Evolutionary conservation across 1,140 invertebrate species (phyloP).

Genomic region (Drosophila murphyi): DNA sequence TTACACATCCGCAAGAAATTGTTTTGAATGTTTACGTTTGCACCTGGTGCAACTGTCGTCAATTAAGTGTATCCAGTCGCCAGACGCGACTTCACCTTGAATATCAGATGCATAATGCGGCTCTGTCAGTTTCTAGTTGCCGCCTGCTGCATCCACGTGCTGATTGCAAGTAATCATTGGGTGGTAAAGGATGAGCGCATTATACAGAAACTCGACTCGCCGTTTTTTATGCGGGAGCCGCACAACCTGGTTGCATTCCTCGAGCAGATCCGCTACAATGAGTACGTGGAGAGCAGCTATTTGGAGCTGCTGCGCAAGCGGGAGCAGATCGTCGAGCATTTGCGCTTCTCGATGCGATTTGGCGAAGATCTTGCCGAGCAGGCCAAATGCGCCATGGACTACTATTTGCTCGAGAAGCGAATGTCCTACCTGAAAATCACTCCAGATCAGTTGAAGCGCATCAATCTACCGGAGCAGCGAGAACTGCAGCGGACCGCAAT

Average conservation of each 20-base stretch:
- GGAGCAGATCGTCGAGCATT: slow-evolving; percentile 72
- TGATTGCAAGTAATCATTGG: slow-evolving; percentile 75
- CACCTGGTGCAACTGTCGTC: neutral
- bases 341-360: slow-evolving; percentile 72
- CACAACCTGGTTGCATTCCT: slow-evolving; percentile 92
- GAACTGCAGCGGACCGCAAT: slow-evolving; percentile 37
- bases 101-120: slow-evolving; percentile 52
- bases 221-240: slow-evolving; percentile 91
- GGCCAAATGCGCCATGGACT: slow-evolving; percentile 78
- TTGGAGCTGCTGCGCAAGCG: slow-evolving; percentile 70
- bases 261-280: slow-evolving; percentile 89
- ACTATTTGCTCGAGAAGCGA: slow-evolving; percentile 69
- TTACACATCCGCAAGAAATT: slow-evolving; percentile 11
- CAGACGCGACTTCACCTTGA: neutral
- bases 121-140: slow-evolving; percentile 42
- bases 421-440: slow-evolving; percentile 72
- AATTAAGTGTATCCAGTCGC: neutral
- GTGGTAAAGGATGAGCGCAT: slow-evolving; percentile 75
- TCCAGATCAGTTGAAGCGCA: slow-evolving; percentile 66
- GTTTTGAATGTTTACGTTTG: slow-evolving; percentile 14
- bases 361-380: slow-evolving; percentile 76
- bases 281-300: slow-evolving; percentile 74
- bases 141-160: slow-evolving; percentile 51
- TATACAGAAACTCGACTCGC: slow-evolving; percentile 87
- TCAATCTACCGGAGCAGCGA: slow-evolving; percentile 65